Evolutionary conservation across 2,113 vertebrate species (phyloP).

Genomic region (Oncorhynchus kisutch): DNA sequence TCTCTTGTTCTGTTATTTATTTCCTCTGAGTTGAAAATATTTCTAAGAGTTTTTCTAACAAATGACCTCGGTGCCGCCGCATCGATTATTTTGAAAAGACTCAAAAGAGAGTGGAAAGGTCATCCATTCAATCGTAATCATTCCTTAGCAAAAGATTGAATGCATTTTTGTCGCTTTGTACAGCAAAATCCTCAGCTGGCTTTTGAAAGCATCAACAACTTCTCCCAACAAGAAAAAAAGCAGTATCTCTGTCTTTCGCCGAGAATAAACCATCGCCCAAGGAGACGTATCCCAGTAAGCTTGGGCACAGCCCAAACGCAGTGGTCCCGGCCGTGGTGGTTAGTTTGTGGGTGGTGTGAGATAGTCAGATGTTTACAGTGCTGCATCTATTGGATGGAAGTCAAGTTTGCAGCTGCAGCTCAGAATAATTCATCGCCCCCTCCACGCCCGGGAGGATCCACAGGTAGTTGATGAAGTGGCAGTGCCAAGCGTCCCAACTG

Average conservation of each 20-base stretch:
- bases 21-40: constrained; percentile 33
- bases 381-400: constrained; percentile 74
- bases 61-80: constrained; percentile 51
- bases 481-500: constrained; percentile 84
- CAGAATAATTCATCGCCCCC: constrained; percentile 74
- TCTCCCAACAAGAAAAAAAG: constrained; percentile 24
- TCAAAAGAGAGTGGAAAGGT: constrained; percentile 47
- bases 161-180: constrained; percentile 29
- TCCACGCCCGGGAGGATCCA: constrained; percentile 78
- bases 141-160: constrained; percentile 30
- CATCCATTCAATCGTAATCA: constrained; percentile 26
- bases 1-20: constrained; percentile 22
- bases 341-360: constrained; percentile 61
- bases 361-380: constrained; percentile 66
- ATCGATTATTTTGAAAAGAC: constrained; percentile 28
- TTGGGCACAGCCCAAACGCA: constrained; percentile 19
- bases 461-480: constrained; percentile 87
- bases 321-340: constrained; percentile 12
- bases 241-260: constrained; percentile 1
- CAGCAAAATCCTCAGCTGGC: constrained; percentile 34
- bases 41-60: constrained; percentile 33
- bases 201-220: constrained; percentile 32
- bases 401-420: constrained; percentile 82
- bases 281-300: constrained; percentile 15
- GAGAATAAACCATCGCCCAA: constrained; percentile 14